Conservation (phyloP, 2,888 invertebrate genomes). For the Psococerastis gibbosa region DNA sequence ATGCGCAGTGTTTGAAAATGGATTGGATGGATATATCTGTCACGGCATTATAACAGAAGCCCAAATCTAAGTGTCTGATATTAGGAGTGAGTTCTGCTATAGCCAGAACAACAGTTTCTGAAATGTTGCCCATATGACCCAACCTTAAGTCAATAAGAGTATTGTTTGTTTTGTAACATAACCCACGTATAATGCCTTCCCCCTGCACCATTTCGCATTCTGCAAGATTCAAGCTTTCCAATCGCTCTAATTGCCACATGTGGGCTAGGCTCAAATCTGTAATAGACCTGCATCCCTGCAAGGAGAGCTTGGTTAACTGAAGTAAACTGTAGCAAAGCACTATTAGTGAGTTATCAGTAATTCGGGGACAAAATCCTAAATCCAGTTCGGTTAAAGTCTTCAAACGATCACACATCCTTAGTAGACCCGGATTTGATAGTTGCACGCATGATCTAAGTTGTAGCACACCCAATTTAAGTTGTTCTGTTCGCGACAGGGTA, state of each 20-base stretch:
- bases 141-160: slow-evolving; percentile 34
- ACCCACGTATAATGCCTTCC: slow-evolving; percentile 37
- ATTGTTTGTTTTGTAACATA: slow-evolving; percentile 32
- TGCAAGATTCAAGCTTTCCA: slow-evolving; percentile 43
- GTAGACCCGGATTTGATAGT: slow-evolving; percentile 37
- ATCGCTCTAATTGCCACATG: slow-evolving; percentile 32
- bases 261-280: slow-evolving; percentile 39
- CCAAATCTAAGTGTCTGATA: slow-evolving; percentile 39
- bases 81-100: slow-evolving; percentile 38
- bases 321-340: slow-evolving; percentile 37
- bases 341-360: slow-evolving; percentile 42
- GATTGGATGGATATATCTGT: slow-evolving; percentile 40
- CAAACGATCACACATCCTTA: slow-evolving; percentile 31
- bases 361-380: slow-evolving; percentile 40
- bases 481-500: slow-evolving; percentile 31
- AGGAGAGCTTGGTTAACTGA: slow-evolving; percentile 37
- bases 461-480: slow-evolving; percentile 32
- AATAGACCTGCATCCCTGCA: slow-evolving; percentile 42
- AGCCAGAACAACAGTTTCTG: slow-evolving; percentile 38
- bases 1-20: slow-evolving; percentile 40
- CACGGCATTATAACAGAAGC: slow-evolving; percentile 49
- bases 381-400: slow-evolving; percentile 36
- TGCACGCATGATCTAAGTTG: slow-evolving; percentile 39
- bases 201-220: slow-evolving; percentile 41
- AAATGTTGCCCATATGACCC: slow-evolving; percentile 38